phyloP scores from a whole-genome alignment of 2,113 vertebrate species.

The Amia ocellicauda region DNA sequence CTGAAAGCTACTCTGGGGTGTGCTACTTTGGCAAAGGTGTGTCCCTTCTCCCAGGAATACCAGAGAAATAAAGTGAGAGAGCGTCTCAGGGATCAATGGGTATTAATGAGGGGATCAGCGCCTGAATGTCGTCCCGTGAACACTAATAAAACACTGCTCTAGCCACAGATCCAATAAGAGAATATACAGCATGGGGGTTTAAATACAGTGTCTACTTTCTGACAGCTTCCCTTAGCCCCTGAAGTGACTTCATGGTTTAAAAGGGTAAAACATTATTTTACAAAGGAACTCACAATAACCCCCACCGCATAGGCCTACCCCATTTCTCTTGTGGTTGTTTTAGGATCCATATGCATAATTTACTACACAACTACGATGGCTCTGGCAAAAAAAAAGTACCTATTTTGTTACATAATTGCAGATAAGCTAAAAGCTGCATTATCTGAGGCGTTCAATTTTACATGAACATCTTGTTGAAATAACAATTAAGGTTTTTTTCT shows the following conservation, averaged over 20 bases:
- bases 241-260: slow-evolving; percentile 32
- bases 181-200: slow-evolving; percentile 19
- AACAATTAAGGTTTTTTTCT: too few relatives aligned
- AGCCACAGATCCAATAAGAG: slow-evolving; percentile 24
- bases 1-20: too few relatives aligned
- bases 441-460: slow-evolving; percentile 42
- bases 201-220: slow-evolving; percentile 33
- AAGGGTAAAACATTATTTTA: slow-evolving; percentile 43
- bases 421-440: slow-evolving; percentile 32
- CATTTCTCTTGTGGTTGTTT: too few relatives aligned
- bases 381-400: slow-evolving; percentile 7
- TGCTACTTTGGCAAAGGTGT: too few relatives aligned
- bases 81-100: too few relatives aligned
- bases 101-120: too few relatives aligned
- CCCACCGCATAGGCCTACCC: too few relatives aligned
- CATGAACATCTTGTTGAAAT: slow-evolving; percentile 17
- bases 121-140: too few relatives aligned
- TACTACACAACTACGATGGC: too few relatives aligned
- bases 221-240: slow-evolving; percentile 32
- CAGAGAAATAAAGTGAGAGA: too few relatives aligned
- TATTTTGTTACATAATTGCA: neutral
- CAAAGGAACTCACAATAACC: slow-evolving; percentile 53
- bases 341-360: too few relatives aligned
- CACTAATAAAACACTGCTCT: neutral
- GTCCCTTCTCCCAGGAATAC: too few relatives aligned